Conservation (phyloP, 2,888 invertebrate species). For the Chrysina gloriosa region DNA sequence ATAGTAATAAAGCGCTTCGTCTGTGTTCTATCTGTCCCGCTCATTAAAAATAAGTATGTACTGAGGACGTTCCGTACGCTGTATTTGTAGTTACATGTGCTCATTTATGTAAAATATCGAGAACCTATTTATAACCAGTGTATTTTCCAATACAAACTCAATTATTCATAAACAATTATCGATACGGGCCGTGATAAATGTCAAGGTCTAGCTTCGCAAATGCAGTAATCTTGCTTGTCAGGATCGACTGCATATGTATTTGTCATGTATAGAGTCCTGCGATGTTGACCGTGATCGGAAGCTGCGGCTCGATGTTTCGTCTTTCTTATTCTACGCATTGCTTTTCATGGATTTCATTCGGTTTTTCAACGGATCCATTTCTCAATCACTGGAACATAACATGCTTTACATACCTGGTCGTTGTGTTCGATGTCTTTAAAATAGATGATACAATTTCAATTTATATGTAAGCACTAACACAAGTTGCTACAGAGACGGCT, state of each 20-base stretch:
- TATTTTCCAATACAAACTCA: slow-evolving; percentile 53
- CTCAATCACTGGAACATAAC: slow-evolving; percentile 27
- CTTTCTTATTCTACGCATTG: slow-evolving; percentile 29
- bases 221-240: slow-evolving; percentile 53
- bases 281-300: slow-evolving; percentile 38
- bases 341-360: slow-evolving; percentile 20
- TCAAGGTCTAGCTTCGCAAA: slow-evolving; percentile 55
- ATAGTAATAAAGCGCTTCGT: slow-evolving; percentile 47
- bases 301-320: slow-evolving; percentile 12
- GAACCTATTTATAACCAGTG: slow-evolving; percentile 42
- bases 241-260: slow-evolving; percentile 43
- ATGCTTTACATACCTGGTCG: slow-evolving; percentile 36
- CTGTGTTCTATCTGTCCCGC: slow-evolving; percentile 19
- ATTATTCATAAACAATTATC: slow-evolving; percentile 57
- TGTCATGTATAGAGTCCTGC: slow-evolving; percentile 40
- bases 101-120: slow-evolving; percentile 27
- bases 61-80: not conserved
- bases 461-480: slow-evolving; percentile 19
- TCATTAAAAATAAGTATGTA: slow-evolving; percentile 19
- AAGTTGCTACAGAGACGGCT: slow-evolving; percentile 2
- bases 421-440: slow-evolving; percentile 36
- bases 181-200: slow-evolving; percentile 57
- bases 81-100: slow-evolving; percentile 16
- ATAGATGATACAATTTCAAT: slow-evolving; percentile 29
- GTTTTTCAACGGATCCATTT: slow-evolving; percentile 10